Percentiles rank a stretch among this genome's conserved stretches.
Conservation (phyloP, 2,888 invertebrate genomes). For the Hedya salicella region DNA sequence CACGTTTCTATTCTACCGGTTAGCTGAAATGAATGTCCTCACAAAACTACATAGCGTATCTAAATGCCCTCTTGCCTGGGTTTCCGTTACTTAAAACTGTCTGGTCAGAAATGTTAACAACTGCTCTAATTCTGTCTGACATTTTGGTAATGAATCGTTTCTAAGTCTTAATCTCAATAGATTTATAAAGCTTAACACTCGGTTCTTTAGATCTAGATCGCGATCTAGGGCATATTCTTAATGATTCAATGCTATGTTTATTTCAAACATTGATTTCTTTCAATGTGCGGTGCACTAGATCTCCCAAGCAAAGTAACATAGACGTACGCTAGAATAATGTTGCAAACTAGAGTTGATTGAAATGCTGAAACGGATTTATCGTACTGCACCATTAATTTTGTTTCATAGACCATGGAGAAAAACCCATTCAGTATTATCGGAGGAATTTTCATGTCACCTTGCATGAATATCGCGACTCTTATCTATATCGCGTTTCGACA, state of each 20-base stretch:
- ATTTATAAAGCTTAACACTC: background rate
- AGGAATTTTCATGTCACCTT: conserved; percentile 35
- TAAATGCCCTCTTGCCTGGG: conserved; percentile 17
- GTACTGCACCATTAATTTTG: conserved; percentile 17
- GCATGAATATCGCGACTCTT: conserved; percentile 1
- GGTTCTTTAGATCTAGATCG: conserved; percentile 5
- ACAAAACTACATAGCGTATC: conserved; percentile 24
- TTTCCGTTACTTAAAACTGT: conserved; percentile 23
- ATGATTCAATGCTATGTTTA: conserved; percentile 36
- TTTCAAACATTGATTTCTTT: conserved; percentile 37
- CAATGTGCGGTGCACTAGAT: conserved; percentile 28
- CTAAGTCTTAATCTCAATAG: background rate
- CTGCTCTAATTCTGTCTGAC: conserved; percentile 8
- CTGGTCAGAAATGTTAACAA: background rate
- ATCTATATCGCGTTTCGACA: background rate
- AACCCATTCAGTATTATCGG: conserved; percentile 35
- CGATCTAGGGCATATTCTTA: conserved; percentile 31
- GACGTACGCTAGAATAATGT: background rate
- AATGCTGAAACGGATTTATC: conserved; percentile 16
- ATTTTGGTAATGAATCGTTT: background rate
- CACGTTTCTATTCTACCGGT: conserved; percentile 12
- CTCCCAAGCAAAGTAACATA: conserved; percentile 12
- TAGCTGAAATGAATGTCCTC: conserved; percentile 8
- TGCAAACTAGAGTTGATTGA: background rate
- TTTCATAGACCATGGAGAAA: conserved; percentile 19